Evolutionary conservation across 2,888 invertebrate genomes (phyloP).

Genomic region (Candidula unifasciata): DNA sequence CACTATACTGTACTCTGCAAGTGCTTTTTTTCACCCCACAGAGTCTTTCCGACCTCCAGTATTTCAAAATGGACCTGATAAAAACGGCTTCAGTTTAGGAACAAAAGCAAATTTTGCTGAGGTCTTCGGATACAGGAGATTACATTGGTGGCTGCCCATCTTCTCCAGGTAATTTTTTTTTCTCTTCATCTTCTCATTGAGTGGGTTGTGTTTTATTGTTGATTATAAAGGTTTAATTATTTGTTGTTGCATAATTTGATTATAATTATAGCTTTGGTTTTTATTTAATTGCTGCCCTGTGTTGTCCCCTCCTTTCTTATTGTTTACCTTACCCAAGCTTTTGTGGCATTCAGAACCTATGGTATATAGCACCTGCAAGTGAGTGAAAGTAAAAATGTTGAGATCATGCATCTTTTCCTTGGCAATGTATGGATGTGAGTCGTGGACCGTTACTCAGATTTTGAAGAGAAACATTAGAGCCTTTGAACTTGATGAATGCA

Average conservation of each 20-base stretch:
- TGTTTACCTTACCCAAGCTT: no score
- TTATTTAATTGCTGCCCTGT: no score
- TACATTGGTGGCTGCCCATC: slow-evolving; percentile 92
- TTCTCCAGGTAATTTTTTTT: slow-evolving; percentile 85
- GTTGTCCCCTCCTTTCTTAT: no score
- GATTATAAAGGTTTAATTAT: not conserved
- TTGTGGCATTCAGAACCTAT: no score
- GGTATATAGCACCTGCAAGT: no score
- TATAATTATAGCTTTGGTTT: not conserved
- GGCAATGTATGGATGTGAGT: no score
- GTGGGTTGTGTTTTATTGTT: not conserved
- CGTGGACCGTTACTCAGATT: no score
- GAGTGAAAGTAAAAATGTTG: no score
- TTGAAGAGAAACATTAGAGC: no score
- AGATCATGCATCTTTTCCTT: no score
- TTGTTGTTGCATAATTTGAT: not conserved
- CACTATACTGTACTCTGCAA: not conserved
- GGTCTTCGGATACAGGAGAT: slow-evolving; percentile 93
- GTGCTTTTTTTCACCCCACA: slow-evolving; percentile 79
- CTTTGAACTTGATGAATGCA: no score
- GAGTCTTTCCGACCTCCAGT: slow-evolving; percentile 97
- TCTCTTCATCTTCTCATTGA: not conserved
- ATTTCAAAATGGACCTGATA: slow-evolving; percentile 94
- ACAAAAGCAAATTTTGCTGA: slow-evolving; percentile 94
- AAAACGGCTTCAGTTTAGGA: slow-evolving; percentile 96